A percentile compares a stretch with the other conserved stretches of the same genome.
Evolutionary conservation across 2,113 vertebrate genomes (phyloP).

Genomic region (Phocoena phocoena): DNA sequence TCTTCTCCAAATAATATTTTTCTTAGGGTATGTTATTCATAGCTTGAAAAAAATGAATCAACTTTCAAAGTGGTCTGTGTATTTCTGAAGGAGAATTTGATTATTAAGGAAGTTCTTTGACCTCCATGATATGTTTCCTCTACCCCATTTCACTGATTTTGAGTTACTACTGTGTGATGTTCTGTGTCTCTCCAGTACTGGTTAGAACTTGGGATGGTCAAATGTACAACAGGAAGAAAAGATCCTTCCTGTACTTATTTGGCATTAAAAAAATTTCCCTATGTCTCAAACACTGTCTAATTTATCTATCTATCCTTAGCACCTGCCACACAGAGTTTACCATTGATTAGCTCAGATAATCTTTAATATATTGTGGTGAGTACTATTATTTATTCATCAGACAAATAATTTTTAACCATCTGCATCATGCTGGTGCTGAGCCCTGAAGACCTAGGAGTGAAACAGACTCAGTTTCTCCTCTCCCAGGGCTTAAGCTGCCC

Average conservation of each 20-base stretch:
- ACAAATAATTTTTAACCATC: neutral
- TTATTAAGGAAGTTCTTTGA: neutral
- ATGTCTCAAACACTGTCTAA: neutral
- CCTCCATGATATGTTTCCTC: neutral
- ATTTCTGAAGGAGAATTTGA: constrained; percentile 26
- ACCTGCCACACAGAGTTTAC: neutral
- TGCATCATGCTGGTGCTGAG: neutral
- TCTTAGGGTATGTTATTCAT: neutral
- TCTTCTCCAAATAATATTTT: constrained; percentile 13
- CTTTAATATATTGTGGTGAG: neutral
- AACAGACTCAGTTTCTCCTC: neutral
- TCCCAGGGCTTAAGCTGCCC: neutral
- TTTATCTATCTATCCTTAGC: neutral
- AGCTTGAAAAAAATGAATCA: neutral
- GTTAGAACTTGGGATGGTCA: neutral
- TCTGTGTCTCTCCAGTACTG: too few relatives aligned
- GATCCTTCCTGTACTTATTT: neutral
- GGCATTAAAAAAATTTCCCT: neutral
- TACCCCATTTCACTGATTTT: neutral
- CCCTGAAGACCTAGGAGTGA: neutral
- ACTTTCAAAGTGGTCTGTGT: neutral
- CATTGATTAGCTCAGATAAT: neutral
- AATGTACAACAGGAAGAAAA: neutral
- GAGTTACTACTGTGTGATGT: neutral
- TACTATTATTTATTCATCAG: neutral